These are phyloP conservation scores for Turdus rufiventris DNA, from an alignment of 2,113 vertebrate species.

Conservation along the genomic window DNA sequence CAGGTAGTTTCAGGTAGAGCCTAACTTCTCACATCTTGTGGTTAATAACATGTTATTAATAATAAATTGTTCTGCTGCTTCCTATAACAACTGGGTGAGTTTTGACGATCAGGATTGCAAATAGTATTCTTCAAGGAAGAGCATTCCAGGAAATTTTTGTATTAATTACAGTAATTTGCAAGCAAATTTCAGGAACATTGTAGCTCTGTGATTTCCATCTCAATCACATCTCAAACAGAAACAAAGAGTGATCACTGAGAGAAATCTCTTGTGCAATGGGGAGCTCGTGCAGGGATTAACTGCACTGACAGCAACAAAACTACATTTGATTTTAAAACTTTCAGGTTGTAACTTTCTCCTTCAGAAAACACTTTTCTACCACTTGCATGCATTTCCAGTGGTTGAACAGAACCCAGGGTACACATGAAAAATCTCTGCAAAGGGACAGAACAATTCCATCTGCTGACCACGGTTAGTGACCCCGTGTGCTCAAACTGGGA, in stretches of 20 bases:
- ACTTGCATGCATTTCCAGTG: background rate
- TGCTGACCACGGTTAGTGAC: background rate
- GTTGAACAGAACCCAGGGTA: background rate
- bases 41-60: background rate
- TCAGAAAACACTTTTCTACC: background rate
- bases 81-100: background rate
- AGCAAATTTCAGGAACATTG: background rate
- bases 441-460: background rate
- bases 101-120: background rate
- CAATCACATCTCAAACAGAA: background rate
- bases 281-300: background rate
- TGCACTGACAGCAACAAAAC: background rate
- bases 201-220: background rate
- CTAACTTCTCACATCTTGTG: background rate
- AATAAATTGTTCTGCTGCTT: background rate
- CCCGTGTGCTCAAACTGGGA: background rate
- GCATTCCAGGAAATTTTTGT: background rate
- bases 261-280: background rate
- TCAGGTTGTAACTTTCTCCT: background rate
- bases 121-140: background rate
- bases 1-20: background rate
- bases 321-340: background rate
- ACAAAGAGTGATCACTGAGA: background rate
- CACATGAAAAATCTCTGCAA: background rate
- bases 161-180: background rate